phyloP scores from a whole-genome alignment of 2,113 vertebrate species.

The Sebastes schlegelii region DNA sequence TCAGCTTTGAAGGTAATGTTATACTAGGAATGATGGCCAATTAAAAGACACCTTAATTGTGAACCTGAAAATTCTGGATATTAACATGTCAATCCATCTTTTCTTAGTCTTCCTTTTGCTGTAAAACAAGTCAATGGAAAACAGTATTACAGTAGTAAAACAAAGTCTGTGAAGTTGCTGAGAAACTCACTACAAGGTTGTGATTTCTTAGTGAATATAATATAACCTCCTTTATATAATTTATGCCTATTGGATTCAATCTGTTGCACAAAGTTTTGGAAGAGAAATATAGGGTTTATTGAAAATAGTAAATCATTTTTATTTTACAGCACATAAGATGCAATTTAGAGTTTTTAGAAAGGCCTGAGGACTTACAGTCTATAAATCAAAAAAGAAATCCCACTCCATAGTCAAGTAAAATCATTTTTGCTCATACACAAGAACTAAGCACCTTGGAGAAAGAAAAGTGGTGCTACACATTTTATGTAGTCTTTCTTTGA shows the following conservation, averaged over 20 bases:
- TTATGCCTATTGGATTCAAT: slow-evolving; percentile 9
- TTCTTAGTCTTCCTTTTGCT: not conserved
- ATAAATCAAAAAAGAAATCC: slow-evolving; percentile 16
- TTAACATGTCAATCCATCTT: not conserved
- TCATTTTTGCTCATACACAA: not conserved
- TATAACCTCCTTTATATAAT: not conserved
- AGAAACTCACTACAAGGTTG: not conserved
- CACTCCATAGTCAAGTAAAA: not conserved
- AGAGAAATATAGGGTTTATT: not conserved
- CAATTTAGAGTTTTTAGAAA: slow-evolving; percentile 13
- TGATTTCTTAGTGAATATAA: not conserved
- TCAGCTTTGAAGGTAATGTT: not conserved
- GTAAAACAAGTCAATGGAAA: not conserved
- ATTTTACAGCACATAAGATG: slow-evolving; percentile 4
- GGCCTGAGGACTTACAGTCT: not conserved
- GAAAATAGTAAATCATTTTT: not conserved
- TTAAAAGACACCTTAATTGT: not conserved
- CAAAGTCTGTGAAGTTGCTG: not conserved
- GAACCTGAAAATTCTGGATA: not conserved
- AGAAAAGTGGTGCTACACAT: not conserved
- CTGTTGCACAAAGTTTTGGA: not conserved
- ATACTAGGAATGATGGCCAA: not conserved
- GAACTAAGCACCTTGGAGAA: not conserved
- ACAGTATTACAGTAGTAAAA: no score
- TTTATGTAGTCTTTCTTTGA: not conserved